Evolutionary conservation across 37 sponge, comb jelly and placozoan species (phyloP).

Genomic region (Agelas oroides): DNA sequence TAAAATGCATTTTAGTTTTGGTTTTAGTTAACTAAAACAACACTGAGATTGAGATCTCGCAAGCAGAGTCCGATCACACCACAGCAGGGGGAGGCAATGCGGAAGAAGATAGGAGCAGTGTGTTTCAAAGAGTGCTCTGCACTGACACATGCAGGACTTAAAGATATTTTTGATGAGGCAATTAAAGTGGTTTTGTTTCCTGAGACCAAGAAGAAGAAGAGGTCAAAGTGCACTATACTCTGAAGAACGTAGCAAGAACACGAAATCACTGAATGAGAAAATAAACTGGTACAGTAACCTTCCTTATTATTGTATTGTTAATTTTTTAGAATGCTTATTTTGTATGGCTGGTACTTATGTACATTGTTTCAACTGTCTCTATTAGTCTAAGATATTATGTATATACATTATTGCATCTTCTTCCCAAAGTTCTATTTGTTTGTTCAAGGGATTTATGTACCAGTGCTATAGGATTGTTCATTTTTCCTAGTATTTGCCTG

Average conservation of each 20-base stretch:
- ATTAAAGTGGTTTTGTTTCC: constrained; percentile 88
- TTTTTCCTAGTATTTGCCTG: too few relatives aligned
- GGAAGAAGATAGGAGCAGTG: constrained; percentile 78
- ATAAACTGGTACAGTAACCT: not conserved
- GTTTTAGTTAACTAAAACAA: too few relatives aligned
- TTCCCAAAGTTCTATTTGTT: too few relatives aligned
- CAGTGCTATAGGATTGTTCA: too few relatives aligned
- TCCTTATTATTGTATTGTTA: not conserved
- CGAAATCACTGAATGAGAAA: not conserved
- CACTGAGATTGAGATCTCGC: constrained; percentile 55
- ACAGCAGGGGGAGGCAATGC: constrained; percentile 82
- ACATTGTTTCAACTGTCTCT: not conserved
- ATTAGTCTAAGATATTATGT: too few relatives aligned
- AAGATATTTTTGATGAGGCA: constrained; percentile 91
- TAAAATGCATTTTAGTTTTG: too few relatives aligned
- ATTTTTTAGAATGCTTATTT: not conserved
- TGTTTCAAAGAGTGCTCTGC: constrained; percentile 90
- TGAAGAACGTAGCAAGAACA: constrained; percentile 22
- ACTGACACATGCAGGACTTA: constrained; percentile 87
- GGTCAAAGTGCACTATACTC: constrained; percentile 57
- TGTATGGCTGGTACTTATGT: not conserved
- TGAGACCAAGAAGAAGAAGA: constrained; percentile 67
- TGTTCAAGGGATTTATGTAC: too few relatives aligned
- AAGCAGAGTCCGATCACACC: constrained; percentile 62
- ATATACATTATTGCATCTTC: too few relatives aligned